Evolutionary conservation across 2,888 invertebrate species (phyloP).

Genomic region (Aphidius colemani): DNA sequence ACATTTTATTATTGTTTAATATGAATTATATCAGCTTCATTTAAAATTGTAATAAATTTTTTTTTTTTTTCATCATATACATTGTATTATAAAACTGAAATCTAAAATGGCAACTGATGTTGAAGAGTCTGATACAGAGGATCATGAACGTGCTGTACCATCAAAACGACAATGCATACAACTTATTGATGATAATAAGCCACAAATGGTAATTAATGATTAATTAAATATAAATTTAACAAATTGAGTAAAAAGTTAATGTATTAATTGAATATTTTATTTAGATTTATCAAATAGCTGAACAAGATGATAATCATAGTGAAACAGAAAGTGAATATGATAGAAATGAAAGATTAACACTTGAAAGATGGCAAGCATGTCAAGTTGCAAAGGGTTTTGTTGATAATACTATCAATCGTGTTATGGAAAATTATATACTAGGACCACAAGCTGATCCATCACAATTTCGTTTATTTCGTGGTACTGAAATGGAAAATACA

Average conservation of each 20-base stretch:
- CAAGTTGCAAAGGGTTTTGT: constrained; percentile 71
- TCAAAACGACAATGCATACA: constrained; percentile 49
- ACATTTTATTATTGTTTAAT: background rate
- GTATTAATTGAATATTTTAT: background rate
- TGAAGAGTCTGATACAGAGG: constrained; percentile 54
- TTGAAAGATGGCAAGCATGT: constrained; percentile 69
- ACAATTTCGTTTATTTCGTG: constrained; percentile 51
- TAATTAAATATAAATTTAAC: constrained; percentile 2
- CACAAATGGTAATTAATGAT: constrained; percentile 23
- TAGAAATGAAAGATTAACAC: constrained; percentile 43
- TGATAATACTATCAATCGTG: constrained; percentile 72
- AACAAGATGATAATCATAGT: constrained; percentile 8
- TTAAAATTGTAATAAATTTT: too few relatives aligned
- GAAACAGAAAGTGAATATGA: constrained; percentile 40
- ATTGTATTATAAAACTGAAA: constrained; percentile 16
- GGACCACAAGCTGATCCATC: constrained; percentile 61
- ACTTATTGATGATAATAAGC: constrained; percentile 26
- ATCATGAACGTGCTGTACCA: constrained; percentile 49
- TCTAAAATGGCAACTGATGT: constrained; percentile 53
- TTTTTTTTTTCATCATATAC: constrained; percentile 1
- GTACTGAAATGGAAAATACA: constrained; percentile 70
- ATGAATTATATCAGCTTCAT: background rate
- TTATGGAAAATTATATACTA: constrained; percentile 68
- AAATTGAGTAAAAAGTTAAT: background rate
- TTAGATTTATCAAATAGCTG: background rate